Percentiles rank a stretch among this genome's conserved stretches.
Evolutionary conservation across 2,888 invertebrate genomes (phyloP).

Genomic region (Timema cristinae): DNA sequence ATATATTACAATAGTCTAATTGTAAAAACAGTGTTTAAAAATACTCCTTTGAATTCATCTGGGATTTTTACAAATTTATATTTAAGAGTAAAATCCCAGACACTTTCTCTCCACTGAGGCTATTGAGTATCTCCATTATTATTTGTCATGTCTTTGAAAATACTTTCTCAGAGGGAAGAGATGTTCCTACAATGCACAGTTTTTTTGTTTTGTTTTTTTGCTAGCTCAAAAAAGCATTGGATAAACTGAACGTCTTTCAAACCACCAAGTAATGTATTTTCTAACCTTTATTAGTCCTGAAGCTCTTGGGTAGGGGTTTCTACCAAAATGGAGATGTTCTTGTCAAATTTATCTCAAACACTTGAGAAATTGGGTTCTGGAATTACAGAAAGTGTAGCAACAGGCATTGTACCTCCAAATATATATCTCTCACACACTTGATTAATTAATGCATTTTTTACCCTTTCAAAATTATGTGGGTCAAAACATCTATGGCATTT

Average conservation of each 20-base stretch:
- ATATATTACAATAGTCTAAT: too few species aligned
- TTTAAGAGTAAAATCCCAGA: background rate
- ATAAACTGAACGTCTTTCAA: slow-evolving; percentile 29
- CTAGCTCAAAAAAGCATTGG: slow-evolving; percentile 32
- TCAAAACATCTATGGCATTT: slow-evolving; percentile 5
- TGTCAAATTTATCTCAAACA: slow-evolving; percentile 25
- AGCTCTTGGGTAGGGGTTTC: slow-evolving; percentile 21
- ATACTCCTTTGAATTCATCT: too few species aligned
- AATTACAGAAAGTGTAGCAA: too few species aligned
- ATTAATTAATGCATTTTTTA: too few species aligned
- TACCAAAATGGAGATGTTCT: background rate
- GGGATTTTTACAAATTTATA: slow-evolving; percentile 21
- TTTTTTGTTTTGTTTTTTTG: too few species aligned
- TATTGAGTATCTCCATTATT: slow-evolving; percentile 34
- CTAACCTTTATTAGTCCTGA: slow-evolving; percentile 30
- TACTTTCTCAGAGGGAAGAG: slow-evolving; percentile 37
- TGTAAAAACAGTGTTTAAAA: too few species aligned
- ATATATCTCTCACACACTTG: too few species aligned
- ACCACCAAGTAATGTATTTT: slow-evolving; percentile 34
- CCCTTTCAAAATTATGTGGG: too few species aligned
- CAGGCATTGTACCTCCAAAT: too few species aligned
- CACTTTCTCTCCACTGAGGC: slow-evolving; percentile 33
- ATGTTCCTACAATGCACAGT: slow-evolving; percentile 35
- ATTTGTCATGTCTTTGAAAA: slow-evolving; percentile 36
- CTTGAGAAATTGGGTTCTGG: too few species aligned